Conservation (phyloP, 2,797 vertebrate species). For the Helostoma temminkii region DNA sequence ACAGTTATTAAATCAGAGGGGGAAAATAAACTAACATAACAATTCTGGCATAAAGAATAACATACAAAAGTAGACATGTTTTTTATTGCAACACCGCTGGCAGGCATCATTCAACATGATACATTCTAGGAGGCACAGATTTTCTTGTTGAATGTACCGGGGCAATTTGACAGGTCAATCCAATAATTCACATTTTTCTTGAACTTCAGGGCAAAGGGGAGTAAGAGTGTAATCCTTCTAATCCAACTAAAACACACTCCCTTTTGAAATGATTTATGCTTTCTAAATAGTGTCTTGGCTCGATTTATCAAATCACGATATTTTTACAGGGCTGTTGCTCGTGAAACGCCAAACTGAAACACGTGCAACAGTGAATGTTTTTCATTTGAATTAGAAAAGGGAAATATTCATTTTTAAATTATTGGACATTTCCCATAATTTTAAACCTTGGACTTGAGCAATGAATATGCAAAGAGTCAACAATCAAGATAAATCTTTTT, state of each 20-base stretch:
- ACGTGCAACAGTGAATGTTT: slow-evolving; percentile 38
- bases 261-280: slow-evolving; percentile 70
- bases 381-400: slow-evolving; percentile 49
- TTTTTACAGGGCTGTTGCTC: slow-evolving; percentile 48
- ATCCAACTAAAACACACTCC: slow-evolving; percentile 74
- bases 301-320: slow-evolving; percentile 40
- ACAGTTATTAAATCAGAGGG: slow-evolving; percentile 12
- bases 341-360: slow-evolving; percentile 48
- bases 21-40: not conserved
- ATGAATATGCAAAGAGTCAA: slow-evolving; percentile 24
- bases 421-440: slow-evolving; percentile 32
- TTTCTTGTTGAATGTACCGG: slow-evolving; percentile 34
- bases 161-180: slow-evolving; percentile 53
- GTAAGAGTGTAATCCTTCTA: slow-evolving; percentile 53
- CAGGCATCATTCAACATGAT: slow-evolving; percentile 36
- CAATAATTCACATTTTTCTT: slow-evolving; percentile 67
- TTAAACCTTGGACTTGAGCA: slow-evolving; percentile 18
- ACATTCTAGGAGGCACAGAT: slow-evolving; percentile 37
- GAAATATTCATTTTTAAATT: slow-evolving; percentile 37
- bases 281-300: slow-evolving; percentile 59
- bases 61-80: not conserved
- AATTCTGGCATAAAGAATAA: slow-evolving; percentile 3
- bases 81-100: slow-evolving; percentile 31
- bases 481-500: slow-evolving; percentile 45
- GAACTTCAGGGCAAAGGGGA: slow-evolving; percentile 57